phyloP scores from a whole-genome alignment of 2,113 vertebrate genomes.

The Vanacampus margaritifer region DNA sequence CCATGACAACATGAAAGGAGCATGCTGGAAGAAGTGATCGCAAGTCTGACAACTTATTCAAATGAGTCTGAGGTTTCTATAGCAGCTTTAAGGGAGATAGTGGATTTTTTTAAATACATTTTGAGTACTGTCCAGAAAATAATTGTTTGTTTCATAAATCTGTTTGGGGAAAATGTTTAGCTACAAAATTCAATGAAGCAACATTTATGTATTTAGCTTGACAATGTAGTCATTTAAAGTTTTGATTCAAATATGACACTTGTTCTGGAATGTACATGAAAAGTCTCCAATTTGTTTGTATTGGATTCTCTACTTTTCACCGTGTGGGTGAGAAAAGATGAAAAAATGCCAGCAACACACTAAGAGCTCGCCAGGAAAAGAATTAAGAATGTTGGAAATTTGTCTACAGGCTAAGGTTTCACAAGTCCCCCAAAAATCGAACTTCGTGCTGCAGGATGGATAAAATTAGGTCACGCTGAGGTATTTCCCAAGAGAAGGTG shows the following conservation, averaged over 20 bases:
- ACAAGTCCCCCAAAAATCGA: not conserved
- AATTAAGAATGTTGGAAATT: not conserved
- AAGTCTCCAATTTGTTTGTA: not conserved
- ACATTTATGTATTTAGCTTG: not conserved
- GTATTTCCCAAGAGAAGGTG: slow-evolving; percentile 22
- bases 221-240: not conserved
- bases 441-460: slow-evolving; percentile 7
- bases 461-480: slow-evolving; percentile 42
- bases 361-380: not conserved
- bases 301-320: not conserved
- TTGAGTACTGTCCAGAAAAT: not conserved
- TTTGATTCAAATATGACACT: not conserved
- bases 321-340: not conserved
- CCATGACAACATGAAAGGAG: slow-evolving; percentile 11
- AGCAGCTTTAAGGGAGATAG: not conserved
- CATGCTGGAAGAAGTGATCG: not conserved
- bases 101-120: not conserved
- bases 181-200: not conserved
- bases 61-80: not conserved
- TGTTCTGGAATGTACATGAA: not conserved
- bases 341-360: not conserved
- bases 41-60: slow-evolving; percentile 12
- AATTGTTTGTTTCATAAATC: not conserved
- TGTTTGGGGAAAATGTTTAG: not conserved
- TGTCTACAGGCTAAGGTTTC: not conserved